Base-by-base conservation (phyloP, 2,113 vertebrate species). In the Salvelinus sp. region DNA sequence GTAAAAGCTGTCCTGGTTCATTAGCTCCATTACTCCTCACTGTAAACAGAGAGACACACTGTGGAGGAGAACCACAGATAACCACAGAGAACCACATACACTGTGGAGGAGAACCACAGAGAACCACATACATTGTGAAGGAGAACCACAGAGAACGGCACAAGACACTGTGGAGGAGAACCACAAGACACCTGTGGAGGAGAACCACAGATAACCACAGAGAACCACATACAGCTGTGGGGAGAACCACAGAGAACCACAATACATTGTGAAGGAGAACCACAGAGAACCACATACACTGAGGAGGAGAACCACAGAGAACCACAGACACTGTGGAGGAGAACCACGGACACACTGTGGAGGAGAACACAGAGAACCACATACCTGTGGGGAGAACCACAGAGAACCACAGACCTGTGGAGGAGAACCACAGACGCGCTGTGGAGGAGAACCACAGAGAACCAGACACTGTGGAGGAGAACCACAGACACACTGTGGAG, bases 1-100 rank as follows among this genome's bases (percentile, higher is more conserved):
- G 72, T 63, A 18, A 38, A 50, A 33, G 50, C 65, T 38, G 64
- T 14, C 13, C 25, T 28, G 65, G 74, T 66, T 76, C 74, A 76
- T 70, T 69, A 70, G 63, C 33, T 58, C 33, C 57, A 30, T 50
- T 25, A 48, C 64, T 22, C 64, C 73, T 47, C 38, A 38, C 63
- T 54, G 5, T 18, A n/a, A 30, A 30, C 50, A 30, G 25, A 54
- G 66, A 68, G 65, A 23, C 30, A 20, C 60, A 54, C 14, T 18
- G 48, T 14, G 48, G 12, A 50, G 48, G 13, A 50, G 48, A 50
- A 14, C 10, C 9, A 50, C 9, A 50, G 63, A 62, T 4, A 62
- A 62, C 20, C 20, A 23, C 14, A 63, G n/a, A 30, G 27, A 27
- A 27, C 27, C 27, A 27, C 27, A 27, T 2, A 2, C 6, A 27